Evolutionary conservation across 2,888 invertebrate species (phyloP).

Genomic region (Caenorhabditis sp.): DNA sequence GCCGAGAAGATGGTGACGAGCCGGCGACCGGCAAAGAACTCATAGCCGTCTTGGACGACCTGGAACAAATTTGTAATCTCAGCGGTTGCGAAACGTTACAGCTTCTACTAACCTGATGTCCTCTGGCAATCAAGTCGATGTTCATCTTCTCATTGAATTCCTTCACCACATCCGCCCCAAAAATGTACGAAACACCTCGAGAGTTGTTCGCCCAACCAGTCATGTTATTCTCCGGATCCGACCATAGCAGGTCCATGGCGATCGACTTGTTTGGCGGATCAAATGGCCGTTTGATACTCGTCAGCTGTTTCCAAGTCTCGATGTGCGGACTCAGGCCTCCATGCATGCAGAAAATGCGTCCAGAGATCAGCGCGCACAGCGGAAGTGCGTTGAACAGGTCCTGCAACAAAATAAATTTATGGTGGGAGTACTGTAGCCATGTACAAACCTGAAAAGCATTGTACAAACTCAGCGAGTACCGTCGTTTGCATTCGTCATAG

Average conservation of each 20-base stretch:
- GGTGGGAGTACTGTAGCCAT: too few species aligned
- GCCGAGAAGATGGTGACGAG: slow-evolving; percentile 71
- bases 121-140: slow-evolving; percentile 71
- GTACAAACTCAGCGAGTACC: slow-evolving; percentile 69
- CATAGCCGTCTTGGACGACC: slow-evolving; percentile 70
- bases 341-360: slow-evolving; percentile 74
- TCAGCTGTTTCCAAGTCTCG: slow-evolving; percentile 61
- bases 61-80: slow-evolving; percentile 15
- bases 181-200: slow-evolving; percentile 70
- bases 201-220: slow-evolving; percentile 70
- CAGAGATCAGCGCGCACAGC: slow-evolving; percentile 66
- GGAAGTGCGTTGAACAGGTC: slow-evolving; percentile 72
- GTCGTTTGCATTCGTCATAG: slow-evolving; percentile 75
- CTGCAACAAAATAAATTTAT: too few species aligned
- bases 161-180: slow-evolving; percentile 70
- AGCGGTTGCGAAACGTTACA: too few species aligned
- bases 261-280: slow-evolving; percentile 68
- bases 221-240: slow-evolving; percentile 67
- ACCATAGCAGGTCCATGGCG: slow-evolving; percentile 72
- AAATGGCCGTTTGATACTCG: slow-evolving; percentile 65
- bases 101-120: too few species aligned
- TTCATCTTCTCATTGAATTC: slow-evolving; percentile 71
- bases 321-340: slow-evolving; percentile 69
- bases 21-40: slow-evolving; percentile 60
- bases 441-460: slow-evolving; percentile 73